Evolutionary conservation across 2,888 invertebrate species (phyloP), one percentile per base, ranked within the genome.

Genomic region (Sesia bembeciformis): DNA sequence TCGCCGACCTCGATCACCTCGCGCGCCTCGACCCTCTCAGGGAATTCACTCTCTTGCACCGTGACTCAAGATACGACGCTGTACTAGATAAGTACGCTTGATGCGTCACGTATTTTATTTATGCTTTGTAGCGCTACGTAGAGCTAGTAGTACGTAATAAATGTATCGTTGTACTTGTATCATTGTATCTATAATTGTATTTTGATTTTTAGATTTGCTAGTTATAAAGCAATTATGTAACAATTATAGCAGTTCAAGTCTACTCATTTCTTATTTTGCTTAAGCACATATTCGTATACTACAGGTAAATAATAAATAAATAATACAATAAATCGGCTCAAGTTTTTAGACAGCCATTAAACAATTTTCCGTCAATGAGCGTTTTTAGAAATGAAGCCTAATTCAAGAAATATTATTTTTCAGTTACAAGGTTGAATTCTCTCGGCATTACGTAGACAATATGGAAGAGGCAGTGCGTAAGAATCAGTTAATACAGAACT

Each of bases 391-490:
- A 23, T 23, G 23, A 23, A 23, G 23, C 23, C 23, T 23, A 23
- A 23, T 23, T 23, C 23, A 1, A 23, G 23, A 23, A 23, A 23
- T 23, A 23, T 23, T 23, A 23, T 50, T 23, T 54, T 53, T 41
- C 71, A 84, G 84, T 39, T 86, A 72, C 62, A 72, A 75, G 55
- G 6, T 40, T 4, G 59, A 68, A 46, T 76, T 68, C 65, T 55
- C 60, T 1, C 76, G 86, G 0, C 60, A 61, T 4, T 88, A 84
- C 68, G 54, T 58, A 5, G 79, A 85, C 61, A 64, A 68, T 40
- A 53, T 62, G 0, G 87, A 88, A 60, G 79, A 78, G 58, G 79
- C 85, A 5, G 66, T 86, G 42, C 79, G 87, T 52, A 84, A 80
- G 66, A 79, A 74, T 57, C 50, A 82, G 5, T 54, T 84, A 43